Conservation (phyloP, 2,113 vertebrate species). For the Lepisosteus osseus region DNA sequence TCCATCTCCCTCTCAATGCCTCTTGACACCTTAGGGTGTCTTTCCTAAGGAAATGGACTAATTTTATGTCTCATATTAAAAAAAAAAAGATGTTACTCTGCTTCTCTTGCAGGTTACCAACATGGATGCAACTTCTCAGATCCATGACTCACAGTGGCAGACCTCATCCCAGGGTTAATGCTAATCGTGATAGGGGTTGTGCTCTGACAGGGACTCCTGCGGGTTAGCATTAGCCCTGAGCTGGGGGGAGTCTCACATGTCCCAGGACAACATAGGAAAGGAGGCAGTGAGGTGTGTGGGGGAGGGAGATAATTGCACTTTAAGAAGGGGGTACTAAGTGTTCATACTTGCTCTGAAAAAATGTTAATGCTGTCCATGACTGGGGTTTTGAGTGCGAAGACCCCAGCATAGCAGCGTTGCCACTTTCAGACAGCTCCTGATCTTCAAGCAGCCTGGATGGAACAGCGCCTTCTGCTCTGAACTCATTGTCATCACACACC, state of each 20-base stretch:
- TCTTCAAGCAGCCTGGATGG: neutral
- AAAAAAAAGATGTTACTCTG: slow-evolving; percentile 15
- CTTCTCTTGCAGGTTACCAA: slow-evolving; percentile 40
- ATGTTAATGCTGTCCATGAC: slow-evolving; percentile 48
- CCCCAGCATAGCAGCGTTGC: slow-evolving; percentile 39
- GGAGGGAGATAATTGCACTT: no score
- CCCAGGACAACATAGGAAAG: neutral
- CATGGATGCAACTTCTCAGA: neutral
- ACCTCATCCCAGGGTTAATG: slow-evolving; percentile 69
- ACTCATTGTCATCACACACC: no score
- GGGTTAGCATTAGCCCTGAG: slow-evolving; percentile 72
- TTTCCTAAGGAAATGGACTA: no score
- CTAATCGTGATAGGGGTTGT: slow-evolving; percentile 82
- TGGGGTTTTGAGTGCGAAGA: slow-evolving; percentile 31
- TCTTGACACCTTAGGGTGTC: no score
- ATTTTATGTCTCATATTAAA: neutral
- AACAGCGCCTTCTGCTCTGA: no score
- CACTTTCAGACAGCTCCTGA: slow-evolving; percentile 23
- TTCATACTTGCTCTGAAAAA: slow-evolving; percentile 4
- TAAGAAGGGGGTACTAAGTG: no score
- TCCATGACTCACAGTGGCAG: neutral
- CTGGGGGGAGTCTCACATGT: slow-evolving; percentile 30
- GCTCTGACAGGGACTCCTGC: slow-evolving; percentile 52
- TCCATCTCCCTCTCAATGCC: no score
- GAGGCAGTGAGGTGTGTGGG: no score